Percentiles rank a stretch among this genome's conserved stretches.
Conservation (phyloP, 64 coral and sea anemone genomes). For the Pachyseris speciosa region DNA sequence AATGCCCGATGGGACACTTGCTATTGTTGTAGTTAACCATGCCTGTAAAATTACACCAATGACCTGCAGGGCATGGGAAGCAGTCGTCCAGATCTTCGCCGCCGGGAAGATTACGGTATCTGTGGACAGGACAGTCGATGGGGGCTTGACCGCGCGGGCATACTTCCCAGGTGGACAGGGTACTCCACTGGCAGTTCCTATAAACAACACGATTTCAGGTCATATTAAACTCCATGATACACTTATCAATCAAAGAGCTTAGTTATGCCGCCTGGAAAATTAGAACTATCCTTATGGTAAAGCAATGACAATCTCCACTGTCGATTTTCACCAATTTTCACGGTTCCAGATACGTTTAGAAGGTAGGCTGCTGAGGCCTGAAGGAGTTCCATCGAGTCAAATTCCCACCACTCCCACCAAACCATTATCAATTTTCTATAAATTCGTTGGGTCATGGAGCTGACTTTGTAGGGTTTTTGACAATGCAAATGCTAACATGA, state of each 20-base stretch:
- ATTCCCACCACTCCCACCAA: no score
- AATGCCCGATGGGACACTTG: conserved; percentile 91
- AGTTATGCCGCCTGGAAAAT: neutral
- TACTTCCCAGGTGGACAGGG: conserved; percentile 87
- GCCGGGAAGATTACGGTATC: conserved; percentile 78
- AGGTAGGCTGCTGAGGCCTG: no score
- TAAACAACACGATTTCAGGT: neutral
- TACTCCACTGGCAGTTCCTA: conserved; percentile 75
- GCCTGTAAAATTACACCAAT: conserved; percentile 97
- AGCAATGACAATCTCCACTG: no score
- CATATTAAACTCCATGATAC: neutral
- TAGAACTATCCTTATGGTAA: no score
- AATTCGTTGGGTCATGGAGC: no score
- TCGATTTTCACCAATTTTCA: no score
- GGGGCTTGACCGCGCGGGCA: conserved; percentile 70
- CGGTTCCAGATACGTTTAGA: no score
- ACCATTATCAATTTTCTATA: no score
- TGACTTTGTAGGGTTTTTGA: no score
- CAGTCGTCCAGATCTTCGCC: conserved; percentile 82
- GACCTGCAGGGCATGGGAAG: conserved; percentile 89
- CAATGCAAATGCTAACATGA: no score
- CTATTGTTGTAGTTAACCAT: conserved; percentile 88
- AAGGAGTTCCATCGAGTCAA: no score
- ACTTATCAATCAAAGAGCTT: neutral
- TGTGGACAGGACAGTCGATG: conserved; percentile 76